These are phyloP conservation scores for Platycheirus albimanus DNA, from an alignment of 2,888 invertebrate genomes.

Conservation along the genomic window DNA sequence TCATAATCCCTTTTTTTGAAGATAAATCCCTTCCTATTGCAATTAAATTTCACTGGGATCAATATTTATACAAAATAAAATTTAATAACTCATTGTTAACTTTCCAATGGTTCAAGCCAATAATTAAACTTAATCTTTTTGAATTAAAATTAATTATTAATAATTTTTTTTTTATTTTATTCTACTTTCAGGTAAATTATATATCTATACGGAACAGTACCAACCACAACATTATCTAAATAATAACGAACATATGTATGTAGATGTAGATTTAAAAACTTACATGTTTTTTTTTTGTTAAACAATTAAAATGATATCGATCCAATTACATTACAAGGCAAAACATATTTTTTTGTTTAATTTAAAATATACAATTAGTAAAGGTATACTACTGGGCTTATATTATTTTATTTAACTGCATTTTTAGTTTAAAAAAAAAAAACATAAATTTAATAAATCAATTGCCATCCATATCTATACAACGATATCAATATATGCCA, in stretches of 20 bases:
- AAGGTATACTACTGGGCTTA: no score
- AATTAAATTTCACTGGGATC: no score
- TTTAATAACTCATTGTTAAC: no score
- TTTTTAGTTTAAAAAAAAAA: slow-evolving; percentile 14
- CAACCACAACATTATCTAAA: slow-evolving; percentile 29
- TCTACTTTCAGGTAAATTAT: slow-evolving; percentile 58
- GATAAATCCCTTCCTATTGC: no score
- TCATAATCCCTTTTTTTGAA: no score
- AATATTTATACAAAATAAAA: no score
- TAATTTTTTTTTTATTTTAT: slow-evolving; percentile 20
- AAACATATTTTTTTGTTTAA: slow-evolving; percentile 1
- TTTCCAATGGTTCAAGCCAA: no score
- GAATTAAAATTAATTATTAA: slow-evolving; percentile 20
- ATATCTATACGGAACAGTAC: slow-evolving; percentile 1
- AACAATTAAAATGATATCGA: slow-evolving; percentile 52
- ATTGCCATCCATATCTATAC: slow-evolving; percentile 60
- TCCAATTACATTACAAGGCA: slow-evolving; percentile 35
- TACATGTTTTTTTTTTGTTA: slow-evolving; percentile 14
- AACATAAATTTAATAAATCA: slow-evolving; percentile 65
- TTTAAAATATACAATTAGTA: no score
- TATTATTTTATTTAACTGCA: no score
- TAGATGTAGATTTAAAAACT: no score
- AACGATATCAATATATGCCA: slow-evolving; percentile 59
- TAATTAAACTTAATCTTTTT: slow-evolving; percentile 20
- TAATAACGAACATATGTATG: slow-evolving; percentile 18